phyloP scores from a whole-genome alignment of 1,140 invertebrate genomes.

The Lethocerus indicus region DNA sequence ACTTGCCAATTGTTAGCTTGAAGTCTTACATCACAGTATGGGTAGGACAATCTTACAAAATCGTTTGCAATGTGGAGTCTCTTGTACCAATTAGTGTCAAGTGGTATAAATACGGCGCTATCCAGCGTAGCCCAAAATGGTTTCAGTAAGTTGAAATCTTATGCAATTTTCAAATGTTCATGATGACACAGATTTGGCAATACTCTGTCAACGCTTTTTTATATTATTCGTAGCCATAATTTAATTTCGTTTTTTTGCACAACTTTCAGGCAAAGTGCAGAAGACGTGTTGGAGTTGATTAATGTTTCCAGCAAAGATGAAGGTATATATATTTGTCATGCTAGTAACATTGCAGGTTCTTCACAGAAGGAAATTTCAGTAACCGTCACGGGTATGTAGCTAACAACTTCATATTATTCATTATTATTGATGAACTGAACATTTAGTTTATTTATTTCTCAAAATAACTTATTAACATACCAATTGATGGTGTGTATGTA shows the following conservation, averaged over 20 bases:
- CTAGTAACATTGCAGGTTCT: slow-evolving; percentile 17
- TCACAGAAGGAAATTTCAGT: slow-evolving; percentile 3
- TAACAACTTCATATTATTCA: neutral
- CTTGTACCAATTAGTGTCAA: slow-evolving; percentile 31
- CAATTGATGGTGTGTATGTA: no score
- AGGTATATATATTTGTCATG: slow-evolving; percentile 18
- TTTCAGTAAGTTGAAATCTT: no score
- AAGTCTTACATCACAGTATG: neutral
- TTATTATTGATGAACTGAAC: neutral
- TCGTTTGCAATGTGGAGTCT: slow-evolving; percentile 33
- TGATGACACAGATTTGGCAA: no score
- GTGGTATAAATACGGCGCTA: slow-evolving; percentile 27
- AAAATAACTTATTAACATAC: no score
- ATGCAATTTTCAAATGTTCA: no score
- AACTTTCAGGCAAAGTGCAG: slow-evolving; percentile 27
- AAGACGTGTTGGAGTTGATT: slow-evolving; percentile 23
- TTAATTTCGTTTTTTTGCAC: slow-evolving; percentile 4
- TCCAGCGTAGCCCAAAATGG: slow-evolving; percentile 12
- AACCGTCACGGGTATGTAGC: slow-evolving; percentile 5
- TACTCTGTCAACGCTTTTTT: neutral
- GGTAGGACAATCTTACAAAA: slow-evolving; percentile 5
- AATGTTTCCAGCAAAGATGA: slow-evolving; percentile 1
- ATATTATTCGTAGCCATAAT: neutral
- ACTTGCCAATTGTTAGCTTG: slow-evolving; percentile 8
- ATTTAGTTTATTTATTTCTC: neutral